phyloP scores from a whole-genome alignment of 1,140 invertebrate species.

The Bombus terrestris region DNA sequence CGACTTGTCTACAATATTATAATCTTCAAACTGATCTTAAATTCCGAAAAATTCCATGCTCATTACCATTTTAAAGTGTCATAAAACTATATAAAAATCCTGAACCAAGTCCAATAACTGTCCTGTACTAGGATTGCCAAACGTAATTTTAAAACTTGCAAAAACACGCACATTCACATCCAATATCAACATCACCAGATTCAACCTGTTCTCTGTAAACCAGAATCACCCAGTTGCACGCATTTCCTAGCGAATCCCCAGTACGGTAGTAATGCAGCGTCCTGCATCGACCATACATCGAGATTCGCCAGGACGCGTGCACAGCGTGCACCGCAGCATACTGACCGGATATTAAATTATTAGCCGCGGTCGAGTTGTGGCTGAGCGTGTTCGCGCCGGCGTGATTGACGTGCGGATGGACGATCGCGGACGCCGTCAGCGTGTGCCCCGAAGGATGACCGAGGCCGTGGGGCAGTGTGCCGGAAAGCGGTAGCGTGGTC shows the following conservation, averaged over 20 bases:
- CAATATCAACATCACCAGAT: not conserved
- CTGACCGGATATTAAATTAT: constrained; percentile 79
- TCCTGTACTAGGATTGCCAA: too few species aligned
- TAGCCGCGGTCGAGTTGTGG: constrained; percentile 75
- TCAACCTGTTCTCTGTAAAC: not conserved
- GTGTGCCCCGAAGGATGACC: constrained; percentile 76
- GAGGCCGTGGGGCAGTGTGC: constrained; percentile 68
- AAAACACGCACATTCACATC: not conserved
- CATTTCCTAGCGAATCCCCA: not conserved
- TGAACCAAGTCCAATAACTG: too few species aligned
- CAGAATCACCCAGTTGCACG: not conserved
- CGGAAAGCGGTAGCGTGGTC: constrained; percentile 75
- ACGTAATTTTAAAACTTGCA: not conserved
- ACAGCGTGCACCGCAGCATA: constrained; percentile 47
- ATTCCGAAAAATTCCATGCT: too few species aligned
- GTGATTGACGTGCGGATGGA: constrained; percentile 79
- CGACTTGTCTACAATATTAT: too few species aligned
- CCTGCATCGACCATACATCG: not conserved
- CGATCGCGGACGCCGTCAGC: constrained; percentile 79
- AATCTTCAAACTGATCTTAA: too few species aligned
- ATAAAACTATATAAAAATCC: too few species aligned
- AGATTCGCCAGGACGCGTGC: not conserved
- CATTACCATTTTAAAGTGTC: too few species aligned
- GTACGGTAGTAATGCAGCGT: not conserved
- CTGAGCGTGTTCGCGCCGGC: constrained; percentile 70